A percentile compares a stretch with the other conserved stretches of the same genome.
These are phyloP conservation scores for Drosophila nr. medialis DNA, from an alignment of 2,888 invertebrate genomes.

Conservation along the genomic window DNA sequence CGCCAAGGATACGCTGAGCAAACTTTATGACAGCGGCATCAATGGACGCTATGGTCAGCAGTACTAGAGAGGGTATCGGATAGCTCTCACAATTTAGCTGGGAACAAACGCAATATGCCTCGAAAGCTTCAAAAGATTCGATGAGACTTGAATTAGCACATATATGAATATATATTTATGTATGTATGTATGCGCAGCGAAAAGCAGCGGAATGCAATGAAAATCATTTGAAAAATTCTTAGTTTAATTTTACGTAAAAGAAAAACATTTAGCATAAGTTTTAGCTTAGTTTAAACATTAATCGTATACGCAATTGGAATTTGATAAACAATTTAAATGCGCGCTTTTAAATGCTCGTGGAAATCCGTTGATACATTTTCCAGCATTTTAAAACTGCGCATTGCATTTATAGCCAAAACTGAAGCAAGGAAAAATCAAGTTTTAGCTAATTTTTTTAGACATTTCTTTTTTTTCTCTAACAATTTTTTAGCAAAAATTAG, in stretches of 20 bases:
- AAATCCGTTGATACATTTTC: constrained; percentile 40
- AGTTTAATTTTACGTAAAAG: constrained; percentile 57
- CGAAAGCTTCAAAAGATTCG: constrained; percentile 80
- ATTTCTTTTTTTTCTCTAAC: constrained; percentile 15
- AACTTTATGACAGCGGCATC: constrained; percentile 94
- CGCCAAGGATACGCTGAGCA: constrained; percentile 90
- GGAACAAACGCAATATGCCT: constrained; percentile 79
- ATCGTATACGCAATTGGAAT: constrained; percentile 20
- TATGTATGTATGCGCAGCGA: constrained; percentile 5
- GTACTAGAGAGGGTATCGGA: constrained; percentile 69
- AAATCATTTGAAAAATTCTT: constrained; percentile 63
- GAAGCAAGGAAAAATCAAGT: constrained; percentile 7
- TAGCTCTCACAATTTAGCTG: constrained; percentile 73
- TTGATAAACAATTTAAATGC: constrained; percentile 61
- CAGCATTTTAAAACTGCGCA: constrained; percentile 82
- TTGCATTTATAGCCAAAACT: constrained; percentile 55
- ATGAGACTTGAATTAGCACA: constrained; percentile 74
- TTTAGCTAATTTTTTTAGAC: constrained; percentile 44
- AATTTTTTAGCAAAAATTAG: constrained; percentile 59
- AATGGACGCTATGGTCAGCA: constrained; percentile 86
- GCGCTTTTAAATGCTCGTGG: constrained; percentile 78
- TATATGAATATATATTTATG: constrained; percentile 36
- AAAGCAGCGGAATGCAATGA: constrained; percentile 45
- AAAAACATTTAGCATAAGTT: constrained; percentile 27
- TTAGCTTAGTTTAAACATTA: constrained; percentile 49